phyloP scores from a whole-genome alignment of 30 jellyfish, hydroid and myxozoan genomes.

The Aurelia coerulea region DNA sequence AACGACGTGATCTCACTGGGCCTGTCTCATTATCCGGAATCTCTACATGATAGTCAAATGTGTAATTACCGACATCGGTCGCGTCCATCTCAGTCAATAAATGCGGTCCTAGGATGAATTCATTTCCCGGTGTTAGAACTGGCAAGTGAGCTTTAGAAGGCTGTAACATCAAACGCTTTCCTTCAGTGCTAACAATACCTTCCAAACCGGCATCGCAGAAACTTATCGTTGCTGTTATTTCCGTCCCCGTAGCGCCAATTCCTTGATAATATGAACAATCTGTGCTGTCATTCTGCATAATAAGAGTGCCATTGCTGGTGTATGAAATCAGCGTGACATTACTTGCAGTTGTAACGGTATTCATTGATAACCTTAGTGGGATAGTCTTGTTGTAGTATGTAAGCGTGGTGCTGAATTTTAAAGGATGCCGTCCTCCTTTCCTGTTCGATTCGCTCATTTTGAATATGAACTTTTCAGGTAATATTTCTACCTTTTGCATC shows the following conservation, averaged over 20 bases:
- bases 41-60: background rate
- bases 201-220: conserved; percentile 44
- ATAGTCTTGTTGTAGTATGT: conserved; percentile 6
- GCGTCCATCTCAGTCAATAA: conserved; percentile 12
- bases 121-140: background rate
- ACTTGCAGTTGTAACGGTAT: conserved; percentile 23
- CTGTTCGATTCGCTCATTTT: background rate
- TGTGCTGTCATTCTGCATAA: conserved; percentile 30
- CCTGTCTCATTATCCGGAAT: conserved; percentile 1
- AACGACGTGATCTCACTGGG: background rate
- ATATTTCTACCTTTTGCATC: background rate
- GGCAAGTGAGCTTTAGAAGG: conserved; percentile 11
- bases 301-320: conserved; percentile 25
- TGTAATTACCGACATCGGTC: background rate
- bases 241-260: background rate
- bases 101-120: conserved; percentile 55
- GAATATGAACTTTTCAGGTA: background rate
- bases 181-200: conserved; percentile 33
- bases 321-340: conserved; percentile 43
- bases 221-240: conserved; percentile 39
- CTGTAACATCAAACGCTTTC: background rate
- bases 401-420: background rate
- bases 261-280: conserved; percentile 61
- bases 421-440: background rate
- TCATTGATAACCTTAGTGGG: conserved; percentile 11